Conservation (phyloP, 2,113 vertebrate genomes). For the Bostrychus sinensis region DNA sequence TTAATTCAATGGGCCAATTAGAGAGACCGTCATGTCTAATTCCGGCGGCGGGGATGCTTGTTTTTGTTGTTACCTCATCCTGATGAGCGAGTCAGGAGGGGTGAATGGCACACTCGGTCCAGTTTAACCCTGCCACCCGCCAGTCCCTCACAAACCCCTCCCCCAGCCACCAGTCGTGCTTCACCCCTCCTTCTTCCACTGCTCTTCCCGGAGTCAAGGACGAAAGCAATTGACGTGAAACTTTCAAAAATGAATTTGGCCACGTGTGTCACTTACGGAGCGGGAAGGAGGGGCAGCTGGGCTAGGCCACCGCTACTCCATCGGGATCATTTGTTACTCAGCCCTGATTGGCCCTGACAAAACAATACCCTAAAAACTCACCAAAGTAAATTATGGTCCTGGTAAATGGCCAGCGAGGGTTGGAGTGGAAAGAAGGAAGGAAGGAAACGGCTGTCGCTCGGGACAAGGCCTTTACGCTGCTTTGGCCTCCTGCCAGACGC, state of each 20-base stretch:
- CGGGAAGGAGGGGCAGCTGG: slow-evolving; percentile 60
- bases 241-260: slow-evolving; percentile 97
- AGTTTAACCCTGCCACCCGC: slow-evolving; percentile 70
- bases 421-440: slow-evolving; percentile 72
- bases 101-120: slow-evolving; percentile 62
- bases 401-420: slow-evolving; percentile 88
- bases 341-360: slow-evolving; percentile 99
- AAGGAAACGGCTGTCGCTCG: slow-evolving; percentile 65
- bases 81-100: slow-evolving; percentile 72
- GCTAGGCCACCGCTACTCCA: slow-evolving; percentile 84
- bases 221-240: slow-evolving; percentile 93
- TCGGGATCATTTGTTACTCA: slow-evolving; percentile 96
- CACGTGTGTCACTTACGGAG: slow-evolving; percentile 85
- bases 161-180: slow-evolving; percentile 15
- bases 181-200: slow-evolving; percentile 46
- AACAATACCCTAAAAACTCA: slow-evolving; percentile 99
- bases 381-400: slow-evolving; percentile 98
- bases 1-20: slow-evolving; percentile 98
- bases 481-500: slow-evolving; percentile 88
- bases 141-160: slow-evolving; percentile 20
- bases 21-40: slow-evolving; percentile 93
- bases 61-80: slow-evolving; percentile 94
- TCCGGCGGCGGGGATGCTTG: slow-evolving; percentile 81
- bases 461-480: slow-evolving; percentile 56
- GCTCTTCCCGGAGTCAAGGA: slow-evolving; percentile 92